Evolutionary conservation across 1,140 invertebrate genomes (phyloP), one percentile per base, ranked within the genome.

Genomic region (Agraylea sexmaculata): DNA sequence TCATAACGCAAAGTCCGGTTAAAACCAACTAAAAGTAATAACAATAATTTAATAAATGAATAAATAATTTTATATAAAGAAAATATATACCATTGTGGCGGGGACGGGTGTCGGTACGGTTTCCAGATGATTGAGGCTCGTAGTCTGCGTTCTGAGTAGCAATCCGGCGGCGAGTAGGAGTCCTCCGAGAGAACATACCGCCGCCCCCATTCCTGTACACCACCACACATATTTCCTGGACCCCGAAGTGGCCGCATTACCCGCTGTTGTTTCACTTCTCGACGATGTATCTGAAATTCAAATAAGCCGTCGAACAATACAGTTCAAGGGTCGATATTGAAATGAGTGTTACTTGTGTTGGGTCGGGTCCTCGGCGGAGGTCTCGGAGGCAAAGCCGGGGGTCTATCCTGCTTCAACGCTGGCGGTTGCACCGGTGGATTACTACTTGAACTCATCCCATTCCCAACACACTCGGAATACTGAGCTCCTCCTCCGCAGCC

Each of bases 1-100:
- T 79, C 70, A 88, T 84, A 33, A 87, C 83, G 54, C 83, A 82
- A 11, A 89, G 64, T 0, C 87, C 86, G 42, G 86, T 89, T 27
- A 88, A 65, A 25, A 88, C 84, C 47, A 90, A 63, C 80, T 83
- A 66, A 12, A 74, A 68, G 41, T 53, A 42, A 40, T 6, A 6
- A 31, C 3, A 31, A 19, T 31, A 5, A 40, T 17, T 12, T 6
- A 37, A 37, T 27, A 5, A 4, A n/a, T n/a, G n/a, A n/a, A n/a
- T n/a, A n/a, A 20, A 7, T 23, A 23, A 37, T 11, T 7, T 17
- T 11, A 35, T 5, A 35, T 19, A 17, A 27, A 8, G 11, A 8
- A 13, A 37, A 27, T 37, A 4, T 37, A 10, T 16, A 67, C 64
- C 64, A 67, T 67, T 43, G 60, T 62, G 16, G 64, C 64, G 0